Evolutionary conservation across 2,113 vertebrate species (phyloP).

Genomic region (Dasypus novemcinctus): DNA sequence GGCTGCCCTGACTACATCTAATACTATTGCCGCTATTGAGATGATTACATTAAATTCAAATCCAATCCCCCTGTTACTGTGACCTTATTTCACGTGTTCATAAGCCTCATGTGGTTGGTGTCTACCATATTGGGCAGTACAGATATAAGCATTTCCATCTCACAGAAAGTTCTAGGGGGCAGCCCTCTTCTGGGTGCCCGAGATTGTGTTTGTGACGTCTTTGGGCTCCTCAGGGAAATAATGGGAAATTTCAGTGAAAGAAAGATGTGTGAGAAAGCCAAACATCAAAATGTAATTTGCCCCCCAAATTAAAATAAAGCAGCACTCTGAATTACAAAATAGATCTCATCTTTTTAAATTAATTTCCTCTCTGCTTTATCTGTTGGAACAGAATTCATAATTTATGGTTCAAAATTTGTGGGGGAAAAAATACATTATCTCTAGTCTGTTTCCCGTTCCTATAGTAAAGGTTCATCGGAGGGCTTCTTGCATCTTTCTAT

Average conservation of each 20-base stretch:
- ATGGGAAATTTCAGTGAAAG: constrained; percentile 46
- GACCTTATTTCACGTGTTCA: neutral
- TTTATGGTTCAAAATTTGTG: constrained; percentile 54
- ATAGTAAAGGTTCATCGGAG: constrained; percentile 29
- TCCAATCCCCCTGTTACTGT: neutral
- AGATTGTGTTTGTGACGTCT: constrained; percentile 35
- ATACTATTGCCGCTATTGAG: neutral
- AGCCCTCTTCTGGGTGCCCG: neutral
- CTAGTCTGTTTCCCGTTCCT: constrained; percentile 53
- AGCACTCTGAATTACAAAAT: constrained; percentile 58
- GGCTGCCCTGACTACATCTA: neutral
- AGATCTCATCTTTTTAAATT: constrained; percentile 68
- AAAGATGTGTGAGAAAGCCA: constrained; percentile 50
- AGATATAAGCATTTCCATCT: neutral
- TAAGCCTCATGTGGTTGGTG: neutral
- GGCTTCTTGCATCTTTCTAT: constrained; percentile 30
- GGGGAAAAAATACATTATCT: constrained; percentile 52
- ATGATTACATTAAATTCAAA: neutral
- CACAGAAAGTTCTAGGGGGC: neutral
- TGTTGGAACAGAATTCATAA: constrained; percentile 67
- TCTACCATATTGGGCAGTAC: neutral
- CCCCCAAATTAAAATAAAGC: constrained; percentile 59
- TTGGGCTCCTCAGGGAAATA: constrained; percentile 1
- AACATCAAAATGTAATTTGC: constrained; percentile 32
- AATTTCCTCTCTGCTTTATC: constrained; percentile 68